phyloP scores from a whole-genome alignment of 2,113 vertebrate genomes.

The Lethenteron reissneri region DNA sequence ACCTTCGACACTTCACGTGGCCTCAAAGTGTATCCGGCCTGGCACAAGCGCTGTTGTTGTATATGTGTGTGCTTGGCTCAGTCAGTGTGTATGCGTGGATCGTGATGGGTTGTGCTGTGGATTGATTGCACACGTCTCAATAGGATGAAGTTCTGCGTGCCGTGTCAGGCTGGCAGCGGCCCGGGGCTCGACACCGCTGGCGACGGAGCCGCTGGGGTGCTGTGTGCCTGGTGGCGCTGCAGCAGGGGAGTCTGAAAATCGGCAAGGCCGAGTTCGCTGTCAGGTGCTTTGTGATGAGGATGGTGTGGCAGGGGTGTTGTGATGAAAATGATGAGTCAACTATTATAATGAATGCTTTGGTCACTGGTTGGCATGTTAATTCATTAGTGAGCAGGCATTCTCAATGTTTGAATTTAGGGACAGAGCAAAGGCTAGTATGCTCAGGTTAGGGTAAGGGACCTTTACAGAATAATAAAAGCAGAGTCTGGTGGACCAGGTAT shows the following conservation, averaged over 20 bases:
- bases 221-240: constrained; percentile 55
- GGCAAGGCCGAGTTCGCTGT: constrained; percentile 41
- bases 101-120: no score
- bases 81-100: no score
- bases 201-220: constrained; percentile 50
- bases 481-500: no score
- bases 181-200: constrained; percentile 51
- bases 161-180: constrained; percentile 24
- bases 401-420: background rate
- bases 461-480: background rate
- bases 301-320: background rate
- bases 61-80: no score
- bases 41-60: no score
- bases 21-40: no score
- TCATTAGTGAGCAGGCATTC: background rate
- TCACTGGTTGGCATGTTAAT: background rate
- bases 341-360: background rate
- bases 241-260: constrained; percentile 31
- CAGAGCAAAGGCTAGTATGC: background rate
- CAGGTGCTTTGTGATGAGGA: constrained; percentile 26
- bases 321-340: constrained; percentile 6
- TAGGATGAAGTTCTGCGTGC: constrained; percentile 43
- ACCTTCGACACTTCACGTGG: no score
- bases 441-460: background rate
- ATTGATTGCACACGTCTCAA: background rate